Percentiles rank a stretch among this genome's conserved stretches.
These are phyloP conservation scores for Rhadinocentrus ornatus DNA, from an alignment of 2,797 vertebrate genomes.

Conservation along the genomic window DNA sequence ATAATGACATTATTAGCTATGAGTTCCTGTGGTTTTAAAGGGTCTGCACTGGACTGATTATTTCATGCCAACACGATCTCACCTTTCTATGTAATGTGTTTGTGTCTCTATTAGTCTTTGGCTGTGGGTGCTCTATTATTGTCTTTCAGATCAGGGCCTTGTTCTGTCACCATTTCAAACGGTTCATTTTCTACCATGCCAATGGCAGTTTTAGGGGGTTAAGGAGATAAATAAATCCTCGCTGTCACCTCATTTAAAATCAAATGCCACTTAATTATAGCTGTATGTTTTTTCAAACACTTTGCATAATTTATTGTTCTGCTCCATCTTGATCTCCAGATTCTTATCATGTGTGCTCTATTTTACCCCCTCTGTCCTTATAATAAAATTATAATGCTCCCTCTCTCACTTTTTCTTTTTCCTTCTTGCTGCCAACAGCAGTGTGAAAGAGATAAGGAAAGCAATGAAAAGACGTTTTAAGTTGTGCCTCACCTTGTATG, in stretches of 20 bases:
- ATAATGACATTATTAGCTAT: constrained; percentile 77
- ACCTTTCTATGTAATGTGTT: constrained; percentile 50
- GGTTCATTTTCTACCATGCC: constrained; percentile 76
- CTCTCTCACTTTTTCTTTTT: constrained; percentile 65
- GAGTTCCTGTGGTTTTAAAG: constrained; percentile 59
- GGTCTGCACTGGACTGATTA: constrained; percentile 80
- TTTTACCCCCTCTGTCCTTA: constrained; percentile 75
- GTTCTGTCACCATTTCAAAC: constrained; percentile 82
- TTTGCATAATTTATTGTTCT: constrained; percentile 87
- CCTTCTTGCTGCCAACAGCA: constrained; percentile 77
- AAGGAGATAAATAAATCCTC: constrained; percentile 84
- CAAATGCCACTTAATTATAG: constrained; percentile 87
- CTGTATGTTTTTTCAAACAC: constrained; percentile 87
- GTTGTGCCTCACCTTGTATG: constrained; percentile 78
- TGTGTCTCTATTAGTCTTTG: constrained; percentile 25
- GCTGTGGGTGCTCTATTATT: constrained; percentile 49
- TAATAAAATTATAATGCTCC: constrained; percentile 83
- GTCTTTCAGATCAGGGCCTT: constrained; percentile 73
- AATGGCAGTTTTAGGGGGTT: constrained; percentile 81
- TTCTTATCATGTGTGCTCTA: constrained; percentile 78
- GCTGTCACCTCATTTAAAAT: constrained; percentile 85
- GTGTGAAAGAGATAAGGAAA: constrained; percentile 79
- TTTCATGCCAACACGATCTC: constrained; percentile 71
- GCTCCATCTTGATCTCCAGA: constrained; percentile 82
- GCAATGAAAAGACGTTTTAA: constrained; percentile 75